phyloP scores from a whole-genome alignment of 2,797 vertebrate genomes.

The Tenualosa thibaudeaui region DNA sequence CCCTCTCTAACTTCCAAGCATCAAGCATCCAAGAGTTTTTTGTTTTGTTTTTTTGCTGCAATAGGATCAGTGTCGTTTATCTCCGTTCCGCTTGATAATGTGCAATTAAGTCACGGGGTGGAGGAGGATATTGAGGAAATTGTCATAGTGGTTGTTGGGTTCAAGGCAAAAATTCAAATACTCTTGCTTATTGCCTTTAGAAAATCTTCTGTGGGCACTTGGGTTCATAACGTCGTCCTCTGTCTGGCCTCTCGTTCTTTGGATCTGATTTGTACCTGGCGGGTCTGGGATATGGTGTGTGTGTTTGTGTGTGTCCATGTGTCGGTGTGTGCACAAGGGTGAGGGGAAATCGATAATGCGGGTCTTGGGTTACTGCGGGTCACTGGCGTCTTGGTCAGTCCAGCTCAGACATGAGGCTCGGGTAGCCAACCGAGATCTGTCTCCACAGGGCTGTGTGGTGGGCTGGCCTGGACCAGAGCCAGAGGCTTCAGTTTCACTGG shows the following conservation, averaged over 20 bases:
- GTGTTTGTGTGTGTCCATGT: not conserved
- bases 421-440: slow-evolving; percentile 19
- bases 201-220: not conserved
- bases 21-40: too few relatives aligned
- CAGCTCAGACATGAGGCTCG: slow-evolving; percentile 4
- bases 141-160: not conserved
- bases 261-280: not conserved
- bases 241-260: not conserved
- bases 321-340: not conserved
- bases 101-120: not conserved
- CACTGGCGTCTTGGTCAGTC: slow-evolving; percentile 16
- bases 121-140: not conserved
- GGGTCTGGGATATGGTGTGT: not conserved
- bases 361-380: slow-evolving; percentile 11
- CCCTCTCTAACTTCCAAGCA: not conserved
- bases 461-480: slow-evolving; percentile 23
- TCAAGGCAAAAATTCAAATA: not conserved
- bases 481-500: slow-evolving; percentile 27
- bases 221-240: not conserved
- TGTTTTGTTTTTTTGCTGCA: not conserved
- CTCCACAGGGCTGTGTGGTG: slow-evolving; percentile 23
- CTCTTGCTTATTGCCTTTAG: not conserved
- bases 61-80: slow-evolving; percentile 15
- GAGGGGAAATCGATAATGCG: slow-evolving; percentile 2
- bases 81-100: not conserved